Conservation (phyloP, 2,113 vertebrate species). For the Clarias macrocephalus region DNA sequence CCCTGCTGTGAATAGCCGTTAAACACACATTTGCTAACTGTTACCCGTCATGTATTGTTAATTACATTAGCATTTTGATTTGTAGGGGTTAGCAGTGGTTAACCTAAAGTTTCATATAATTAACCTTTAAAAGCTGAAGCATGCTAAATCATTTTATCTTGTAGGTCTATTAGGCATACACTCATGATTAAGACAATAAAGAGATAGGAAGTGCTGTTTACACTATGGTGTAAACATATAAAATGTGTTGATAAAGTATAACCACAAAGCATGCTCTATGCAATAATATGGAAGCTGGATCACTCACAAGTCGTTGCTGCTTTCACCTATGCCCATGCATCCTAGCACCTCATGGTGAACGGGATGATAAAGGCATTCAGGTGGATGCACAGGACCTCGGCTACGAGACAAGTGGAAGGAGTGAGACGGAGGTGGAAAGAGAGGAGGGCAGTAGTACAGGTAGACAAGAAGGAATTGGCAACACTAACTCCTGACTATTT, state of each 20-base stretch:
- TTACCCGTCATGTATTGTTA: neutral
- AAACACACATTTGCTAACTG: neutral
- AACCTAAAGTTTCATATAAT: neutral
- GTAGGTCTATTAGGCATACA: neutral
- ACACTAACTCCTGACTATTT: conserved; percentile 32
- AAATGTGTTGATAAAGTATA: neutral
- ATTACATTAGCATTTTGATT: neutral
- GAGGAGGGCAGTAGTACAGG: conserved; percentile 76
- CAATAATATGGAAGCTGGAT: neutral
- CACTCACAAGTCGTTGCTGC: conserved; percentile 13
- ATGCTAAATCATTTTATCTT: neutral
- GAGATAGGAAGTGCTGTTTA: neutral
- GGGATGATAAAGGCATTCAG: conserved; percentile 74
- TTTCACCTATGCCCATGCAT: conserved; percentile 53
- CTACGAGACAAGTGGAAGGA: conserved; percentile 72
- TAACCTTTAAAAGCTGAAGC: neutral
- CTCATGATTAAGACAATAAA: neutral
- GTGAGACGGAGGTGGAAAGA: conserved; percentile 69
- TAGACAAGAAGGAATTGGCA: conserved; percentile 63
- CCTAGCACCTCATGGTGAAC: conserved; percentile 70
- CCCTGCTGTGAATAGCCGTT: neutral
- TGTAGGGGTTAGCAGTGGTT: neutral
- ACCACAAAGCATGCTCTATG: neutral
- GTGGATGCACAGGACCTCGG: conserved; percentile 73
- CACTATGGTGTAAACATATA: neutral